Conservation (phyloP, 2,797 vertebrate species). For the Carapus acus region DNA sequence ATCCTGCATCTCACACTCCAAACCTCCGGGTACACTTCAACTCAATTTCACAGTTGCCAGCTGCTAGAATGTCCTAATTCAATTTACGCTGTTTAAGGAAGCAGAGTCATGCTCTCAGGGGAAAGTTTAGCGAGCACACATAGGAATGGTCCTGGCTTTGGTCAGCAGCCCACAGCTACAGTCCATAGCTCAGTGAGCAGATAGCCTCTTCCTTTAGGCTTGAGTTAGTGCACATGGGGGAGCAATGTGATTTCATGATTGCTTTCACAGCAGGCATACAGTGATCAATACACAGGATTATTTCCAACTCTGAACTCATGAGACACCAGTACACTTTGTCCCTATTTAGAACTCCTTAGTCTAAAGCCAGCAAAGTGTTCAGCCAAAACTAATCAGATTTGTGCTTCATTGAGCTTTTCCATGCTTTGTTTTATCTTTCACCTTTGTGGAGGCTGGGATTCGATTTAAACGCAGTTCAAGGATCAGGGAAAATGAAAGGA, state of each 20-base stretch:
- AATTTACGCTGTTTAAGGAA: slow-evolving; percentile 70
- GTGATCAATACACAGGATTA: slow-evolving; percentile 38
- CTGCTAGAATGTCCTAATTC: slow-evolving; percentile 71
- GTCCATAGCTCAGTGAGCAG: slow-evolving; percentile 28
- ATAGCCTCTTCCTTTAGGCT: slow-evolving; percentile 21
- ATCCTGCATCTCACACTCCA: slow-evolving; percentile 54
- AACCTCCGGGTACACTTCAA: slow-evolving; percentile 65
- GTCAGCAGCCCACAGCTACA: slow-evolving; percentile 45
- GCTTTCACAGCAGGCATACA: slow-evolving; percentile 31
- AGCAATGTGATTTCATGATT: slow-evolving; percentile 26
- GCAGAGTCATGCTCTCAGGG: slow-evolving; percentile 50
- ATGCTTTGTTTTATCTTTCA: too few relatives aligned
- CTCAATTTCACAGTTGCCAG: slow-evolving; percentile 73
- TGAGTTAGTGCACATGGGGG: slow-evolving; percentile 40
- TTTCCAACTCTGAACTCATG: slow-evolving; percentile 18
- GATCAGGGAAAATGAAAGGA: background rate
- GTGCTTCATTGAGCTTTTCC: too few relatives aligned
- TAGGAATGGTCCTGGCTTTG: slow-evolving; percentile 48
- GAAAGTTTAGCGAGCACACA: slow-evolving; percentile 52
- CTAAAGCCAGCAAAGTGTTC: background rate
- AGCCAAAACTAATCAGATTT: background rate
- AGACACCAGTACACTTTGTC: slow-evolving; percentile 8
- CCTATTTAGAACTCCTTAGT: background rate
- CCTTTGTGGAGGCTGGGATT: background rate
- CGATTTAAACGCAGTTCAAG: background rate